Conservation (phyloP, 2,888 invertebrate species). For the Ariolimax columbianus region DNA sequence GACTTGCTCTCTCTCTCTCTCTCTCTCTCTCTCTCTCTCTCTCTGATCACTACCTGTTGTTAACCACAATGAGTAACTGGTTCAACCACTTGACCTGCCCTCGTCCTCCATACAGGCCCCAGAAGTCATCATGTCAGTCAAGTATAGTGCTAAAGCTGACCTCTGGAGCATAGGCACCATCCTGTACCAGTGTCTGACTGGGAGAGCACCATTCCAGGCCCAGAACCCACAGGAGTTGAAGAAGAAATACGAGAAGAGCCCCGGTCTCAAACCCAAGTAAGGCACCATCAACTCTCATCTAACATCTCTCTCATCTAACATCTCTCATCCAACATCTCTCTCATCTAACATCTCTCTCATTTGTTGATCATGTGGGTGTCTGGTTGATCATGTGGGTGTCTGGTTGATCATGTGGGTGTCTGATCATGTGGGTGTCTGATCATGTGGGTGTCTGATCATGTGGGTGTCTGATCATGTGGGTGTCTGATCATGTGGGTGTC, state of each 20-base stretch:
- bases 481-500: no score
- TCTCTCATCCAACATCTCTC: neutral
- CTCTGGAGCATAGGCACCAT: constrained; percentile 99
- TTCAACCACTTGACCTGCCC: no score
- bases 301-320: neutral
- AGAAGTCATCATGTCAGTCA: constrained; percentile 98
- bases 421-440: no score
- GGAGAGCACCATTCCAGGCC: constrained; percentile 98
- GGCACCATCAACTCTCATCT: constrained; percentile 43
- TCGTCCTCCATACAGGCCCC: constrained; percentile 86
- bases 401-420: no score
- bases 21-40: no score
- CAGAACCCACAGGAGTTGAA: constrained; percentile 98
- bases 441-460: no score
- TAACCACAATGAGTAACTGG: no score
- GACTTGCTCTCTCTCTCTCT: no score
- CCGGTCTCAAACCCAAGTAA: constrained; percentile 79
- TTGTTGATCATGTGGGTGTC: neutral
- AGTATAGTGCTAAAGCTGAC: constrained; percentile 99
- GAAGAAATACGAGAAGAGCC: constrained; percentile 96
- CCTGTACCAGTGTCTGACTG: constrained; percentile 97
- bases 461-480: no score
- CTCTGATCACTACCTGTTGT: no score
- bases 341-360: neutral
- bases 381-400: no score